A percentile compares a stretch with the other conserved stretches of the same genome.
Evolutionary conservation across 1,140 invertebrate species (phyloP).

Genomic region (Panagrolaimus sp.): DNA sequence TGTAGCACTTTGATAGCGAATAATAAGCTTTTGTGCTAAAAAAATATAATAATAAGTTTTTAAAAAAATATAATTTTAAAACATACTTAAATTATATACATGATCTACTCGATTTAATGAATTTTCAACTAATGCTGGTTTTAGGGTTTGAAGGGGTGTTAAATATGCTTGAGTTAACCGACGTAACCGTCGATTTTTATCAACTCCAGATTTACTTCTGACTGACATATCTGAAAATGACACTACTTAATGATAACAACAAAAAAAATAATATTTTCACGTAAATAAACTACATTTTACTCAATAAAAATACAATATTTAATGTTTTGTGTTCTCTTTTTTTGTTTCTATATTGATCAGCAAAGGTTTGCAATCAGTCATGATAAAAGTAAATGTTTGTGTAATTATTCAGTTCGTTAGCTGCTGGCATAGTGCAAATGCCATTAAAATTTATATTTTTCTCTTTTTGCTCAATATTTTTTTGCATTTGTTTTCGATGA

Average conservation of each 20-base stretch:
- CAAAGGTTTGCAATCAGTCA: no score
- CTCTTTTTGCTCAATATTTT: background rate
- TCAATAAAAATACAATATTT: no score
- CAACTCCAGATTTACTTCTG: background rate
- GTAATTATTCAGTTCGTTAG: no score
- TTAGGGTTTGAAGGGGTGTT: constrained; percentile 28
- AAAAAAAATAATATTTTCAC: no score
- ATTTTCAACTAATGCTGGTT: constrained; percentile 31
- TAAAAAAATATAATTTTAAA: background rate
- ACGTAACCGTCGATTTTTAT: constrained; percentile 24
- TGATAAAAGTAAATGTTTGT: no score
- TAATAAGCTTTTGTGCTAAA: constrained; percentile 84
- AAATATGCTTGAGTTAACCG: constrained; percentile 43
- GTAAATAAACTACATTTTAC: no score
- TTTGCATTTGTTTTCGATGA: no score
- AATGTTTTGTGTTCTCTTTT: no score
- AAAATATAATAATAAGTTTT: constrained; percentile 47
- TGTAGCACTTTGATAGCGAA: constrained; percentile 85
- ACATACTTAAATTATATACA: constrained; percentile 42
- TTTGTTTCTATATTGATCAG: no score
- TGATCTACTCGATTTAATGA: constrained; percentile 38
- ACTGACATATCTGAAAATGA: no score
- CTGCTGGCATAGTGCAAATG: constrained; percentile 8
- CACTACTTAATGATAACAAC: no score
- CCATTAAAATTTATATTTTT: background rate